phyloP scores from a whole-genome alignment of 2,113 vertebrate species.

The Nothoprocta perdicaria region DNA sequence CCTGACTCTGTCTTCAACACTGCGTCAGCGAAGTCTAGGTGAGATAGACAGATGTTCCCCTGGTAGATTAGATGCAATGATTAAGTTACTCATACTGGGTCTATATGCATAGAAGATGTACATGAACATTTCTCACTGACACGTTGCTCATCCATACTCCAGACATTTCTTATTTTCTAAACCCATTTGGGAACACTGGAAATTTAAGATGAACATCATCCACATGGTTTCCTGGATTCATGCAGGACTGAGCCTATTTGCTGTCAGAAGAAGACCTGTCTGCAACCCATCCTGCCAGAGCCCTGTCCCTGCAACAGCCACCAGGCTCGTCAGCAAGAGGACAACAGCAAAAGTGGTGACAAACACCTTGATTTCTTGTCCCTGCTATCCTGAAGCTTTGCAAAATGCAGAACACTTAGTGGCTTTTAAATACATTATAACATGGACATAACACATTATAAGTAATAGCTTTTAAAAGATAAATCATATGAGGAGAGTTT shows the following conservation, averaged over 20 bases:
- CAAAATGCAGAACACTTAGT: not conserved
- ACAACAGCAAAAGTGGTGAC: not conserved
- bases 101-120: not conserved
- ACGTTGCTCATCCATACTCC: not conserved
- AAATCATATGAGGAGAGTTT: not conserved
- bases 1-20: not conserved
- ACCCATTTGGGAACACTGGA: not conserved
- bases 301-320: not conserved
- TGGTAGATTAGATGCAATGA: not conserved
- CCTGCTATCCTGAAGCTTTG: not conserved
- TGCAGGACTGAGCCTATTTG: not conserved
- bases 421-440: conserved; percentile 8
- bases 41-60: not conserved
- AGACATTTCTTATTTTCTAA: not conserved
- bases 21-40: not conserved
- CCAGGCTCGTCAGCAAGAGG: not conserved
- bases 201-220: not conserved
- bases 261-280: fast-evolving
- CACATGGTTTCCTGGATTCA: not conserved
- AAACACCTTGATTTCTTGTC: not conserved
- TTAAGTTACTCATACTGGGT: not conserved
- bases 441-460: too few relatives aligned
- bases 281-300: not conserved
- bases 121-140: not conserved
- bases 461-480: not conserved